Evolutionary conservation across 2,888 invertebrate species (phyloP).

Genomic region (Beris morrisii): DNA sequence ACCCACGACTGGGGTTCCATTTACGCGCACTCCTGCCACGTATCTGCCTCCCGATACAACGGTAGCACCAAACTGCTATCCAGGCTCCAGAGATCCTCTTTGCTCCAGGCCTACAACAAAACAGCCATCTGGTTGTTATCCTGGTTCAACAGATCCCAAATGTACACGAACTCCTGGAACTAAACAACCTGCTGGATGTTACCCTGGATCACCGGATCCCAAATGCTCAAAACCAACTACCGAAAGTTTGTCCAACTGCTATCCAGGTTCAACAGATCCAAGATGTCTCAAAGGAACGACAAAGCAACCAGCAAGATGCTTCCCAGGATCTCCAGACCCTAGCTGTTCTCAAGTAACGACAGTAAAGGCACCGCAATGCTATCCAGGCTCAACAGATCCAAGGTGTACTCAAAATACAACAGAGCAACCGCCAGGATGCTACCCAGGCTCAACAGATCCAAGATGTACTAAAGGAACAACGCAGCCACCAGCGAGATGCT

Average conservation of each 20-base stretch:
- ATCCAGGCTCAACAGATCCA: constrained; percentile 50
- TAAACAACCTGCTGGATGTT: constrained; percentile 46
- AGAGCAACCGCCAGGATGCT: constrained; percentile 43
- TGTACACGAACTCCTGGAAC: constrained; percentile 40
- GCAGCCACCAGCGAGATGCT: constrained; percentile 43
- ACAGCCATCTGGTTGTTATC: constrained; percentile 42
- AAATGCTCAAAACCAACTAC: constrained; percentile 48
- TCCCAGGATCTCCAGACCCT: constrained; percentile 49
- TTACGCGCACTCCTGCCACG: too few relatives aligned
- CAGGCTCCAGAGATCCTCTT: constrained; percentile 48
- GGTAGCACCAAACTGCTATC: constrained; percentile 45
- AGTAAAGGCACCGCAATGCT: constrained; percentile 45
- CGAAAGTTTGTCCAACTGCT: too few relatives aligned
- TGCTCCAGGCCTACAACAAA: constrained; percentile 46
- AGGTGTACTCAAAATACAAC: constrained; percentile 40
- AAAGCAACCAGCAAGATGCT: constrained; percentile 45
- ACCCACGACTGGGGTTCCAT: too few relatives aligned
- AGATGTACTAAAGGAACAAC: constrained; percentile 50
- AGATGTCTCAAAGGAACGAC: constrained; percentile 43
- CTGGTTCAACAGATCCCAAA: constrained; percentile 47
- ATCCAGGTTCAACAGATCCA: constrained; percentile 48
- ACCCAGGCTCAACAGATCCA: constrained; percentile 49
- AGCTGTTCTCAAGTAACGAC: constrained; percentile 45
- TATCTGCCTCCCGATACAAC: constrained; percentile 31
- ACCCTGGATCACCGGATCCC: constrained; percentile 50